Evolutionary conservation across 2,888 invertebrate genomes (phyloP), one percentile per base, ranked within the genome.

Genomic region (Aelia acuminata): DNA sequence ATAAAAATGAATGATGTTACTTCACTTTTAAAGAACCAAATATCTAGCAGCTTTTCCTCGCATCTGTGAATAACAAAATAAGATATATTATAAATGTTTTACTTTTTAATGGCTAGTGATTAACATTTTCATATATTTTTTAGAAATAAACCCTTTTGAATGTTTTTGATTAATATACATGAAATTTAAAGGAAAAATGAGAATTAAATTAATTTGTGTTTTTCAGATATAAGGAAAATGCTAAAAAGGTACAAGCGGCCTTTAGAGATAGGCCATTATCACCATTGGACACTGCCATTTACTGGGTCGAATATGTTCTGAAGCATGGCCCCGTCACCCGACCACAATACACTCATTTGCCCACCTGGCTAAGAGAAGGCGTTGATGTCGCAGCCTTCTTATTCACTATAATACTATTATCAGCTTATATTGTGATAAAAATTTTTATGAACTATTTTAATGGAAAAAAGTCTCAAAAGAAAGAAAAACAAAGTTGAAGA

Each of bases 291-390:
- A 94, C 94, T 43, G 94, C 94, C 0, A 92, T 94, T 0, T 95
- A 94, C 92, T 95, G 95, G 95, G 93, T 94, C 86, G 95, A 95
- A 91, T 94, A 95, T 90, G 94, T 95, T 0, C 91, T 94, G 13
- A 93, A 94, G 57, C 94, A 95, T 90, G 93, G 93, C 88, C 91
- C 91, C 4, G 48, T 88, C 3, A 90, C 91, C 57, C 80, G 91
- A 31, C 89, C 90, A 31, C 89, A 90, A 35, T 91, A 91, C 18
- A 88, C 90, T 49, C 88, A 91, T 22, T 84, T 91, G 88, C 90
- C 90, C 35, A 90, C 90, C 87, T 90, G 91, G 87, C 89, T 91
- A 43, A 90, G 90, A 80, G 89, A 91, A 87, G 90, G 90, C n/a
- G 88, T 91, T 48, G 91, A 91, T 89, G 90, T 91, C 8, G 57